Conservation (phyloP, 2,113 vertebrate species). For the Perccottus glenii region DNA sequence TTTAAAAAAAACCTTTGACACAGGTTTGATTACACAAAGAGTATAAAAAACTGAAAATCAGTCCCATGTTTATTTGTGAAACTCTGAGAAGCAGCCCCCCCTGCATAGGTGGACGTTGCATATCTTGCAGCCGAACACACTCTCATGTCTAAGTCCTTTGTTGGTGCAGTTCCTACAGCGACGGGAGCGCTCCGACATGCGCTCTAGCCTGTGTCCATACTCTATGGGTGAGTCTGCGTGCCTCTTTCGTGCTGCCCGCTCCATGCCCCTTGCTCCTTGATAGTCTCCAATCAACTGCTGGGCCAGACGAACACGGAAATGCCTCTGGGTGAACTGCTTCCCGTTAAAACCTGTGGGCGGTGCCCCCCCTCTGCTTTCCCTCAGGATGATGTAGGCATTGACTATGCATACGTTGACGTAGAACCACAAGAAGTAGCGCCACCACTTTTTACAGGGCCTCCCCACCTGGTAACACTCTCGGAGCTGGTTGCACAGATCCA, state of each 20-base stretch:
- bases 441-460: constrained; percentile 83
- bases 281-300: constrained; percentile 86
- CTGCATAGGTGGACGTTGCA: constrained; percentile 85
- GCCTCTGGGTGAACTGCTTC: constrained; percentile 83
- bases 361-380: constrained; percentile 76
- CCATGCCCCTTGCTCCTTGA: constrained; percentile 82
- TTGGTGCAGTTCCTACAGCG: constrained; percentile 85
- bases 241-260: constrained; percentile 80
- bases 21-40: constrained; percentile 67
- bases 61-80: constrained; percentile 80
- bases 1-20: constrained; percentile 63
- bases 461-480: constrained; percentile 84
- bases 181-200: constrained; percentile 83
- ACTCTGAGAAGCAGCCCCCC: constrained; percentile 84
- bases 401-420: constrained; percentile 84
- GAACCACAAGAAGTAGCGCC: constrained; percentile 86
- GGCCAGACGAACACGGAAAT: constrained; percentile 82
- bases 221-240: constrained; percentile 83
- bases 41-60: constrained; percentile 55
- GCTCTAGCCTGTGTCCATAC: constrained; percentile 84
- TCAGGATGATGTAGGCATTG: constrained; percentile 80
- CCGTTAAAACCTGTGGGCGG: constrained; percentile 78
- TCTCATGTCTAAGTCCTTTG: constrained; percentile 83
- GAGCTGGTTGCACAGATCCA: constrained; percentile 83
- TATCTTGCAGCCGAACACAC: constrained; percentile 85